Base-by-base conservation (phyloP, 37 sponge, comb jelly and placozoan species). In the Haliclona indistincta region DNA sequence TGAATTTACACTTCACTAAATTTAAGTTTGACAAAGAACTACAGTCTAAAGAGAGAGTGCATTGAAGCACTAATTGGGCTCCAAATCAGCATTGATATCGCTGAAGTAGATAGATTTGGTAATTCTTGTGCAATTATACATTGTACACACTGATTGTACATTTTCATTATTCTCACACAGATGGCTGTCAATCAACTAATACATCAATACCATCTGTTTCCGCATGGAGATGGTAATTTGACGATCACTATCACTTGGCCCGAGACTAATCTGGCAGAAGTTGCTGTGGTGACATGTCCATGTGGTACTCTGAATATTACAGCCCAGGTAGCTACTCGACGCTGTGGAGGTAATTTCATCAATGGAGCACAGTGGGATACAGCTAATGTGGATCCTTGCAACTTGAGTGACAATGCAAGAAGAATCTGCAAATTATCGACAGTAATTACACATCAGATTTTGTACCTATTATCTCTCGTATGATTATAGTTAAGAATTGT, bases 271-370 rank as follows among this genome's bases (percentile, higher is more conserved):
- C 75, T 81, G 29, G 81, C 81, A 13, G 77, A 28, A 17, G 38
- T 70, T 20, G 53, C 56, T 30, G 29, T 10, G 33, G 8, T 43
- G 15, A 19, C 28, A 5, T 87, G 88, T 76, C 88, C 81, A 23
- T 87, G 88, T 70, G 72, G 69, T 4, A 30, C 20, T 3, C n/a
- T n/a, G n/a, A 54, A 45, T n/a, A 15, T 5, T 8, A 17, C 54
- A 3, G 13, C 49, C 30, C 10, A 25, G 38, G n/a, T 20, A 3
- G 88, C 81, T 38, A 70, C 75, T 11, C 51, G 88, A 26, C 30
- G 20, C 34, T 87, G 88, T 76, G 71, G 39, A 19, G 88, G 88
- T 29, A 38, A 76, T 38, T 87, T 75, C 61, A 38, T 22, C 8
- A 41, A n/a, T 76, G 77, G 81, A 64, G 81, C 64, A 51, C 19